Percentiles rank a stretch among this genome's conserved stretches.
These are phyloP conservation scores for Tauraco erythrolophus DNA, from an alignment of 2,113 vertebrate genomes.

Conservation along the genomic window DNA sequence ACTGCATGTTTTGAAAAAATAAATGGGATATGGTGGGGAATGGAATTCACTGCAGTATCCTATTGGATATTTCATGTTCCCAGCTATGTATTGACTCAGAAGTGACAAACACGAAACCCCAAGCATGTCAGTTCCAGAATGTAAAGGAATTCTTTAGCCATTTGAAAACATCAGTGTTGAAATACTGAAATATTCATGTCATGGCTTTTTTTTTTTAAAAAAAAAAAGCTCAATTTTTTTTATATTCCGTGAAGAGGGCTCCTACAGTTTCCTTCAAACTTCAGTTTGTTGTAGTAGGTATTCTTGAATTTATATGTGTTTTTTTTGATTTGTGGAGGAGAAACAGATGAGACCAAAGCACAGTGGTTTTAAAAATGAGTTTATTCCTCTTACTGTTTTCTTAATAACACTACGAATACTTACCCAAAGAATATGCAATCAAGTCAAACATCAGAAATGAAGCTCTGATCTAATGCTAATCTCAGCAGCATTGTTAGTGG, in stretches of 20 bases:
- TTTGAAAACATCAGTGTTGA: neutral
- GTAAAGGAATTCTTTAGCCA: neutral
- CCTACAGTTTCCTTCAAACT: neutral
- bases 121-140: neutral
- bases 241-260: neutral
- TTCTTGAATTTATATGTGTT: neutral
- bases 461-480: constrained; percentile 1
- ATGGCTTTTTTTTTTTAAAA: neutral
- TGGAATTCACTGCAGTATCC: neutral
- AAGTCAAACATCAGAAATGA: neutral
- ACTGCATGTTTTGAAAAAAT: neutral
- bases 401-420: neutral
- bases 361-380: neutral
- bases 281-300: neutral
- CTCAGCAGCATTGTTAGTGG: neutral
- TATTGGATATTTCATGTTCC: neutral
- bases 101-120: neutral
- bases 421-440: constrained; percentile 17
- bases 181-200: neutral
- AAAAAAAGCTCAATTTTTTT: neutral
- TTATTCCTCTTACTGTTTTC: constrained; percentile 11
- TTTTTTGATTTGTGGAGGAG: neutral
- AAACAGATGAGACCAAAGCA: neutral
- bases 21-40: neutral
- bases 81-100: neutral